These are phyloP conservation scores for Eptatretus burgeri DNA, from an alignment of 2,113 vertebrate species.

Conservation along the genomic window DNA sequence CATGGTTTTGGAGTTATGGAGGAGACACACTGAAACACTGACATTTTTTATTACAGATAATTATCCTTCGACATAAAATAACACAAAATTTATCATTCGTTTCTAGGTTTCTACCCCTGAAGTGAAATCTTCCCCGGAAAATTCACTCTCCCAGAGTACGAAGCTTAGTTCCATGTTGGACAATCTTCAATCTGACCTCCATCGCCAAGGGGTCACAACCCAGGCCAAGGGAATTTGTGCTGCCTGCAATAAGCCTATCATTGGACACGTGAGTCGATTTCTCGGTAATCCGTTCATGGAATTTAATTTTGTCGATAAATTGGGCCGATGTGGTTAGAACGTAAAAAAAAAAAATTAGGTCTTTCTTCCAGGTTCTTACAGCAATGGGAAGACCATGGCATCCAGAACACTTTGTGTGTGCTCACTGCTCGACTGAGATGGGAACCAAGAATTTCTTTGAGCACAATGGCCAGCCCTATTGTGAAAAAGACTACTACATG, in stretches of 20 bases:
- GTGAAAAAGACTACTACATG: slow-evolving; percentile 80
- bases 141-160: slow-evolving; percentile 12
- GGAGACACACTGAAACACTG: too few relatives aligned
- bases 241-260: slow-evolving; percentile 86
- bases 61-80: too few relatives aligned
- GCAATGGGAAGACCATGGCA: slow-evolving; percentile 98
- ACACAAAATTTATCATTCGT: too few relatives aligned
- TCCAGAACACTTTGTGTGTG: slow-evolving; percentile 92
- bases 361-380: slow-evolving; percentile 43
- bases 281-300: too few relatives aligned
- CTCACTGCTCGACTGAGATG: slow-evolving; percentile 90
- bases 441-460: slow-evolving; percentile 96
- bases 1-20: too few relatives aligned
- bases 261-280: slow-evolving; percentile 49
- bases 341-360: too few relatives aligned
- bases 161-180: slow-evolving; percentile 95
- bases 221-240: slow-evolving; percentile 90
- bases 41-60: too few relatives aligned
- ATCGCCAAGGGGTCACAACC: slow-evolving; percentile 74
- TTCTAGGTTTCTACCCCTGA: too few relatives aligned
- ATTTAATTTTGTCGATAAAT: too few relatives aligned
- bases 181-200: slow-evolving; percentile 79
- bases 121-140: too few relatives aligned
- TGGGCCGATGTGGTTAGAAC: too few relatives aligned
- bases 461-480: slow-evolving; percentile 78